Conservation (phyloP, 2,797 vertebrate species). For the Octomys mimax region DNA sequence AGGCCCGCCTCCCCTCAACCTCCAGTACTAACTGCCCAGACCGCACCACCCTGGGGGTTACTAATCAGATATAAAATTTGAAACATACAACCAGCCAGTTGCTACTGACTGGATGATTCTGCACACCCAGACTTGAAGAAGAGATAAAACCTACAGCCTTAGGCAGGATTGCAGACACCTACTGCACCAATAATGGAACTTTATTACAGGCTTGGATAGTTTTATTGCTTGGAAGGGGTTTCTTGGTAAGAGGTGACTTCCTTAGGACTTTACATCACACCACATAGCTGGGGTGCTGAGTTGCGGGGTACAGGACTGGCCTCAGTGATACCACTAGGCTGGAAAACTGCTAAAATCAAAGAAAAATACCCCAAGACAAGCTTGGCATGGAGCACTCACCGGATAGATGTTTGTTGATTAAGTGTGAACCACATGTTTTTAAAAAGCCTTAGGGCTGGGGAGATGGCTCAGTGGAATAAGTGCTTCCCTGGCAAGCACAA, state of each 20-base stretch:
- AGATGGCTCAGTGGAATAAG: no score
- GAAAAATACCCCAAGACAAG: not conserved
- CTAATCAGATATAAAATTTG: not conserved
- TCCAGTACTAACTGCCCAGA: not conserved
- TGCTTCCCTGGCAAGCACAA: no score
- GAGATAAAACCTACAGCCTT: not conserved
- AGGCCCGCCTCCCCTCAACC: not conserved
- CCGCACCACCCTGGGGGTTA: no score
- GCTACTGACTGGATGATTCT: not conserved
- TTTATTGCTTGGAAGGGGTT: not conserved
- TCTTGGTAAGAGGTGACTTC: not conserved
- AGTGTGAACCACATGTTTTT: not conserved
- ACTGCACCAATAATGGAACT: not conserved
- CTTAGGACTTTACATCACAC: not conserved
- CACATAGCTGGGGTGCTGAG: not conserved
- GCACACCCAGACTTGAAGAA: not conserved
- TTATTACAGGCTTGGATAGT: not conserved
- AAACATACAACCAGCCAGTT: not conserved
- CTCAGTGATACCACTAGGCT: not conserved
- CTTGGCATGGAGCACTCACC: not conserved
- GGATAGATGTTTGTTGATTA: not conserved
- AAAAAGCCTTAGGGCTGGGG: not conserved
- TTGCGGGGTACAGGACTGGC: not conserved
- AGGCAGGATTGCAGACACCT: not conserved
- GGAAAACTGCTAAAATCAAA: slow-evolving; percentile 7